phyloP scores from a whole-genome alignment of 2,888 invertebrate genomes.

The Drosophila eohydei region DNA sequence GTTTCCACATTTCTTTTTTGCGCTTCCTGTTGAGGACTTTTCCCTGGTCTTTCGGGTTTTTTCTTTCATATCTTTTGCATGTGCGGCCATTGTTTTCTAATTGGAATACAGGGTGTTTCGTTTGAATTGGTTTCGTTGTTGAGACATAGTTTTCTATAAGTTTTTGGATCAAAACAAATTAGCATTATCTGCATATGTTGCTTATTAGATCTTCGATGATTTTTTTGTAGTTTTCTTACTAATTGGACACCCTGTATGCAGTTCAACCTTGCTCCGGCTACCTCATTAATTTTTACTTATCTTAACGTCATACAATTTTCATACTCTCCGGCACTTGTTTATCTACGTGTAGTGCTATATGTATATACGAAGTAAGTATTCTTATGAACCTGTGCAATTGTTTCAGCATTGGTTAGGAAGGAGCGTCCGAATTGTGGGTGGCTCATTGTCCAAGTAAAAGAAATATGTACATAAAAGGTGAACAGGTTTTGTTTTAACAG shows the following conservation, averaged over 20 bases:
- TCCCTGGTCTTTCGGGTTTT: conserved; percentile 31
- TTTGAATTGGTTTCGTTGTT: neutral
- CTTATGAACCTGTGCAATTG: conserved; percentile 27
- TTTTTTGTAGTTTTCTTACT: too few species aligned
- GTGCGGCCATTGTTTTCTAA: conserved; percentile 63
- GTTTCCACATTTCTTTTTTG: conserved; percentile 48
- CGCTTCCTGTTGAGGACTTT: conserved; percentile 46
- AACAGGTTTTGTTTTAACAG: neutral
- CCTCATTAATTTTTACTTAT: conserved; percentile 78
- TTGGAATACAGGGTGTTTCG: conserved; percentile 61
- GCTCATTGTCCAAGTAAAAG: conserved; percentile 10
- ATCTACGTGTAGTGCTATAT: conserved; percentile 58
- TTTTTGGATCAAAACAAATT: too few species aligned
- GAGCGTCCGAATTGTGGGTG: conserved; percentile 1
- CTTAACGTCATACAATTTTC: conserved; percentile 65
- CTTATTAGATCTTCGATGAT: neutral
- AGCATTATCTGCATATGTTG: neutral
- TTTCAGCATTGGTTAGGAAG: conserved; percentile 11
- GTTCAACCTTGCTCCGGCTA: conserved; percentile 48
- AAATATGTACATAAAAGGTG: neutral
- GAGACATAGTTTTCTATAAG: neutral
- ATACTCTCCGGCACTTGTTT: conserved; percentile 62
- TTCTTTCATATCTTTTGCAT: conserved; percentile 33
- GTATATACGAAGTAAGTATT: conserved; percentile 23
- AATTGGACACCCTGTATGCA: conserved; percentile 47